These are phyloP conservation scores for Aphidius colemani DNA, from an alignment of 2,888 invertebrate genomes.

Conservation along the genomic window DNA sequence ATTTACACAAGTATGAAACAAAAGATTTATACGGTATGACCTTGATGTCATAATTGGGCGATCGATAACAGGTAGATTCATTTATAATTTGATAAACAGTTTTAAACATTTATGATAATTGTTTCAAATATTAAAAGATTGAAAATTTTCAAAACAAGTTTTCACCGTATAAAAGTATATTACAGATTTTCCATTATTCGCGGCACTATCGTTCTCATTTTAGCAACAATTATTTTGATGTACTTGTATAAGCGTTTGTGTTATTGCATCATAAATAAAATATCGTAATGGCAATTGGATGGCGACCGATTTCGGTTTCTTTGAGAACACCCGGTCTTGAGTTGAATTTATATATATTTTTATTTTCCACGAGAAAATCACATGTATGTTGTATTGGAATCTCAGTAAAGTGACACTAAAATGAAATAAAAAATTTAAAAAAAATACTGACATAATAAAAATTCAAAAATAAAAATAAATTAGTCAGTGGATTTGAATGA, in stretches of 20 bases:
- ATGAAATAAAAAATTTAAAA: too few relatives aligned
- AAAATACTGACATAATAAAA: too few relatives aligned
- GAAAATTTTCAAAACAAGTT: conserved; percentile 11
- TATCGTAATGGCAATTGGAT: conserved; percentile 41
- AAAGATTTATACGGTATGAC: conserved; percentile 31
- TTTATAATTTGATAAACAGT: too few relatives aligned
- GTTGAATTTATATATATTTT: not conserved
- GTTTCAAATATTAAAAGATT: too few relatives aligned
- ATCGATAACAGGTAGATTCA: too few relatives aligned
- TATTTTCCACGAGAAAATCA: conserved; percentile 17
- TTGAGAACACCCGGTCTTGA: conserved; percentile 19
- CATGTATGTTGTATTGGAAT: too few relatives aligned
- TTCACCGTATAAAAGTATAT: not conserved
- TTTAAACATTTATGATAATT: too few relatives aligned
- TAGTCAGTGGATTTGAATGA: too few relatives aligned
- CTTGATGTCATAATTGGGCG: conserved; percentile 27
- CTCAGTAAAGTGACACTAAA: too few relatives aligned
- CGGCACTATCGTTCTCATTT: conserved; percentile 32
- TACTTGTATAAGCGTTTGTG: conserved; percentile 27
- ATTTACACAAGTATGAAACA: too few relatives aligned
- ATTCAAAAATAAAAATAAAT: too few relatives aligned
- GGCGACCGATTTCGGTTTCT: conserved; percentile 25
- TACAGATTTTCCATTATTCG: conserved; percentile 2
- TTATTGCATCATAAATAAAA: conserved; percentile 46
- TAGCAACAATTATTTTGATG: conserved; percentile 12